These are phyloP conservation scores for Spodoptera littoralis DNA, from an alignment of 2,888 invertebrate genomes.

Conservation along the genomic window DNA sequence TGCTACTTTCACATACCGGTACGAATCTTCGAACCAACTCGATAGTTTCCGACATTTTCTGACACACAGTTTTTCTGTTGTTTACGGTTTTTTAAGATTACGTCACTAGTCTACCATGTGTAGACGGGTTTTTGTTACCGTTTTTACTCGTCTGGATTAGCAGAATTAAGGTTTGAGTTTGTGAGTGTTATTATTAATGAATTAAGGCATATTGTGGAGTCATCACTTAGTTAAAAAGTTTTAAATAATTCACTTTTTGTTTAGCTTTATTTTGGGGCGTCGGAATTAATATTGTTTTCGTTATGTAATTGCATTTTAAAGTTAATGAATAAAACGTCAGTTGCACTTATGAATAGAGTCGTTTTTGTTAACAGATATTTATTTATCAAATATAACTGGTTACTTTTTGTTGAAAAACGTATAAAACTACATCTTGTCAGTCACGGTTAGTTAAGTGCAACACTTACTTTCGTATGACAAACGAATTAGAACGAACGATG, in stretches of 20 bases:
- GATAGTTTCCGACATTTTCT: conserved; percentile 39
- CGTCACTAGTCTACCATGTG: conserved; percentile 11
- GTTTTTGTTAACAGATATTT: no score
- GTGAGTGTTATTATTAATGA: conserved; percentile 17
- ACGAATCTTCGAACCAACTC: conserved; percentile 68
- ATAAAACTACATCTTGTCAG: conserved; percentile 2
- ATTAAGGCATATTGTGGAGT: conserved; percentile 12
- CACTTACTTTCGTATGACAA: conserved; percentile 40
- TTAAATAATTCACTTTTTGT: neutral
- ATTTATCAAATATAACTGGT: neutral
- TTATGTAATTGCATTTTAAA: no score
- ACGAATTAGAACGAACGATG: conserved; percentile 44
- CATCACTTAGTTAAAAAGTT: conserved; percentile 6
- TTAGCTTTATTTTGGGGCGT: no score
- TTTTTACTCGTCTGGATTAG: conserved; percentile 18
- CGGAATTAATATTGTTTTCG: no score
- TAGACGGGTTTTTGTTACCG: conserved; percentile 20
- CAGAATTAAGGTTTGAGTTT: conserved; percentile 1
- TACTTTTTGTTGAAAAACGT: conserved; percentile 2
- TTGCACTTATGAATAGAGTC: no score
- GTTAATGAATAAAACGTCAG: no score
- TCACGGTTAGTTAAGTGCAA: conserved; percentile 30
- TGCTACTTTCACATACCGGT: conserved; percentile 80
- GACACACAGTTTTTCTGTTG: conserved; percentile 25
- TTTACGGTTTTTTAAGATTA: conserved; percentile 11